A percentile compares a stretch with the other conserved stretches of the same genome.
These are phyloP conservation scores for Apamea sordens DNA, from an alignment of 2,888 invertebrate species.

Conservation along the genomic window DNA sequence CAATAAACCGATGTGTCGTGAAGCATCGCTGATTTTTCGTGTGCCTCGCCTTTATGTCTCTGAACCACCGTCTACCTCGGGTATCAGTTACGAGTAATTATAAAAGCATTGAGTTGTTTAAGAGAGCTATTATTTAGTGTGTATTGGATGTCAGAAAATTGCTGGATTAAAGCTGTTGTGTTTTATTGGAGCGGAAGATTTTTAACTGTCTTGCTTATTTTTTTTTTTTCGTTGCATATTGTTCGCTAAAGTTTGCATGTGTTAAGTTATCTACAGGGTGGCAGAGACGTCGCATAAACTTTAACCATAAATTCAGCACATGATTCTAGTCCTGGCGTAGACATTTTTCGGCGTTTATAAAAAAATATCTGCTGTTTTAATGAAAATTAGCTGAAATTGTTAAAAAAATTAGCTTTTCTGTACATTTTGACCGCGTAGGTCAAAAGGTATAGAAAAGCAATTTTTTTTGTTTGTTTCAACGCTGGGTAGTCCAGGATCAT, in stretches of 20 bases:
- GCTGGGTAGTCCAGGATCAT: too few relatives aligned
- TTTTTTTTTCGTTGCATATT: slow-evolving; percentile 16
- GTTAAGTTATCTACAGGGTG: not conserved
- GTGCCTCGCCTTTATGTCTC: slow-evolving; percentile 74
- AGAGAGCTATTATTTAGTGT: slow-evolving; percentile 50
- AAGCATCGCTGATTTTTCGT: slow-evolving; percentile 69
- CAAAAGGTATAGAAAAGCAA: too few relatives aligned
- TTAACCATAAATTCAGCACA: too few relatives aligned
- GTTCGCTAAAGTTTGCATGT: not conserved
- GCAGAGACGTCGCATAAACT: too few relatives aligned
- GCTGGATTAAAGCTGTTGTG: slow-evolving; percentile 45
- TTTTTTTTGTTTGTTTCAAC: too few relatives aligned
- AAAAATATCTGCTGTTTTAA: too few relatives aligned
- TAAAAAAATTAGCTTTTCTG: too few relatives aligned
- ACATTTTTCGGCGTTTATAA: too few relatives aligned
- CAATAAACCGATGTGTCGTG: slow-evolving; percentile 79
- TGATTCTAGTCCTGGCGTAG: too few relatives aligned
- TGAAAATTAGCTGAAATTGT: too few relatives aligned
- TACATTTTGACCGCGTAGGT: too few relatives aligned
- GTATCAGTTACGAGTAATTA: slow-evolving; percentile 68
- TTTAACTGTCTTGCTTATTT: slow-evolving; percentile 23
- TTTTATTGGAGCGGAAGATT: slow-evolving; percentile 46
- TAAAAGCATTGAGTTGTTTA: slow-evolving; percentile 53
- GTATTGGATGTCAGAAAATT: slow-evolving; percentile 66
- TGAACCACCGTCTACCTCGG: slow-evolving; percentile 73